Evolutionary conservation across 2,113 vertebrate species (phyloP), one percentile per base, ranked within the genome.

Genomic region (Oophaga pumilio): DNA sequence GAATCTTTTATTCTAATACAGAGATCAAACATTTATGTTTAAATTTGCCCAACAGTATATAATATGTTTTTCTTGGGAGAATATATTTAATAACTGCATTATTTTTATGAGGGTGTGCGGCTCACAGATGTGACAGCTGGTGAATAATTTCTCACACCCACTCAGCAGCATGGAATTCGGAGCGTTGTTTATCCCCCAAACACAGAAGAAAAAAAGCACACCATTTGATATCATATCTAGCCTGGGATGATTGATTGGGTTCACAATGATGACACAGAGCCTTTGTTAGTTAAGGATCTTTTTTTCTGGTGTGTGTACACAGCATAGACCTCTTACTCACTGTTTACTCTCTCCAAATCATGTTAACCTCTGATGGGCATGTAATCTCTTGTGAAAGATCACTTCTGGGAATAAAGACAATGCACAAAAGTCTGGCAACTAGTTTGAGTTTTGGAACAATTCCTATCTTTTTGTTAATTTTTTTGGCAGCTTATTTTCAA

Each of bases 301-400:
- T 4, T 22, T 69, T 84, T 69, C 24, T 85, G 85, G 8, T 5
- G 12, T 8, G 82, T n/a, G 52, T 26, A 10, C 26, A 85, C 69
- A 62, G 76, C 81, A 73, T 22, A 83, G 60, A 69, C 81, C 14
- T 83, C 62, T 68, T 83, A 53, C 49, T 69, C 64, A 69, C 22
- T 68, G 81, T 69, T 69, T 69, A 83, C 62, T 83, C 49, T 53
- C n/a, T 68, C 62, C 62, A 83, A 52, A 83, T 83, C 81, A 69
- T 9, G 15, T 82, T 82, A 52, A 20, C 13, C 57, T 68, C 12
- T 68, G 53, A 80, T 59, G 52, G 53, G 20, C 24, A 68, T 24
- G 62, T n/a, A 52, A 82, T 66, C 80, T 53, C 7, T 22, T n/a
- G 28, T 64, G 28, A 28, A 64, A 82, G 59, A 66, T 82, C 59